Evolutionary conservation across 92 coral and sea anemone genomes (phyloP), one percentile per base, ranked within the genome.

Genomic region (Actinostola sp.): DNA sequence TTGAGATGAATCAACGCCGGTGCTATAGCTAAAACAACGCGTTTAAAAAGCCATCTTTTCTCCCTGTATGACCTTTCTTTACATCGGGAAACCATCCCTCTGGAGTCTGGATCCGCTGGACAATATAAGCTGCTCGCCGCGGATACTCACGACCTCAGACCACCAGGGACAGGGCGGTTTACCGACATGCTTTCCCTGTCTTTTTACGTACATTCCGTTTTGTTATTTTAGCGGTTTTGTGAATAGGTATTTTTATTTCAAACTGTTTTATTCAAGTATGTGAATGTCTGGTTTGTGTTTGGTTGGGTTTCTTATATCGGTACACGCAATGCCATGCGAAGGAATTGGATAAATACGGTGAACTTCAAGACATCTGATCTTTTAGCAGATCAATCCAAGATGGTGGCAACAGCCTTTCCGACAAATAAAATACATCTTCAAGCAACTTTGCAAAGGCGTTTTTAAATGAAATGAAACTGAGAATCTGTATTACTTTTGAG

Each of bases 121-220:
- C 59, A 52, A 52, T 24, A 21, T 52, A 52, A 52, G 59, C 59
- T 52, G 2, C 4, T 21, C 59, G 59, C 59, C 59, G 59, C n/a
- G n/a, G 42, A 4, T 11, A 36, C 30, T 52, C 59, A 8, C 59
- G 29, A 27, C 33, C 61, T 36, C 42, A 11, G 42, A 4, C 11
- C 11, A 36, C 4, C 11, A 11, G 4, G 6, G 42, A 11, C 4
- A 36, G 42, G 42, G 21, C 5, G 30, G 61, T 25, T 19, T 54
- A 1, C 42, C 42, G 42, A 4, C 42, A 4, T 36, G 42, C 6
- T 36, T 11, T 11, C 11, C 42, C 6, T 10, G 7, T 2, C 30
- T 2, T 26, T 53, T 53, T 17, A 4, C 7, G 17, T 53, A n/a
- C n/a, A n/a, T n/a, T n/a, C n/a, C n/a, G n/a, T 53, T 53, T 19